Conservation (phyloP, 2,888 invertebrate genomes). For the Catocala nupta region DNA sequence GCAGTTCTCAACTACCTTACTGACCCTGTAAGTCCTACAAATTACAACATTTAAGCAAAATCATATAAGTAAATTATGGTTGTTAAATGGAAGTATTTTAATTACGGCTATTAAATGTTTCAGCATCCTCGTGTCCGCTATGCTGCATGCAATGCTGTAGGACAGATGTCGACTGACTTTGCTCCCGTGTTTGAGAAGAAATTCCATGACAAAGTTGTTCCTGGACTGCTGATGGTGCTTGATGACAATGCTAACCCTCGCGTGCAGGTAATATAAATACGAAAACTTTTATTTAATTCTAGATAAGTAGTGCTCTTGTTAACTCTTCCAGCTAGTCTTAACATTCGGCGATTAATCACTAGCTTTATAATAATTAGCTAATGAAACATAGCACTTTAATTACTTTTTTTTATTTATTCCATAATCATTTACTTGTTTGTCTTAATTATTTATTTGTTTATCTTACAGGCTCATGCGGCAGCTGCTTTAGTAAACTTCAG, state of each 20-base stretch:
- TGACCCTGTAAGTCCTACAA: slow-evolving; percentile 90
- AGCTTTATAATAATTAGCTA: too few species aligned
- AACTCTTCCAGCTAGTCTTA: too few species aligned
- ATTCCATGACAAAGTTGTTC: slow-evolving; percentile 98
- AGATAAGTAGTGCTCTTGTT: too few species aligned
- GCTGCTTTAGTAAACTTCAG: slow-evolving; percentile 99
- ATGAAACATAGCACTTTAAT: too few species aligned
- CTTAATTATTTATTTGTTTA: slow-evolving; percentile 5
- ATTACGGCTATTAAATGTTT: slow-evolving; percentile 15
- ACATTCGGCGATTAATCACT: too few species aligned
- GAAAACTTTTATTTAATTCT: too few species aligned
- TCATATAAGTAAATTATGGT: too few species aligned
- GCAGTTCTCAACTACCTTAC: slow-evolving; percentile 95
- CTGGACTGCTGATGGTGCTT: slow-evolving; percentile 94
- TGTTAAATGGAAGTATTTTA: too few species aligned
- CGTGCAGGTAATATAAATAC: slow-evolving; percentile 95
- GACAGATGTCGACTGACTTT: slow-evolving; percentile 99
- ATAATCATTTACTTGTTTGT: not conserved
- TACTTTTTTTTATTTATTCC: too few species aligned
- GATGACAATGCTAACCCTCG: slow-evolving; percentile 97
- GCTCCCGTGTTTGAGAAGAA: slow-evolving; percentile 98
- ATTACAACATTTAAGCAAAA: not conserved
- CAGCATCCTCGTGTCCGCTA: slow-evolving; percentile 97
- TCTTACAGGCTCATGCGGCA: slow-evolving; percentile 90
- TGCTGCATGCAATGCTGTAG: slow-evolving; percentile 99